Conservation (phyloP, 2,113 vertebrate species). For the Xenopus laevis region DNA sequence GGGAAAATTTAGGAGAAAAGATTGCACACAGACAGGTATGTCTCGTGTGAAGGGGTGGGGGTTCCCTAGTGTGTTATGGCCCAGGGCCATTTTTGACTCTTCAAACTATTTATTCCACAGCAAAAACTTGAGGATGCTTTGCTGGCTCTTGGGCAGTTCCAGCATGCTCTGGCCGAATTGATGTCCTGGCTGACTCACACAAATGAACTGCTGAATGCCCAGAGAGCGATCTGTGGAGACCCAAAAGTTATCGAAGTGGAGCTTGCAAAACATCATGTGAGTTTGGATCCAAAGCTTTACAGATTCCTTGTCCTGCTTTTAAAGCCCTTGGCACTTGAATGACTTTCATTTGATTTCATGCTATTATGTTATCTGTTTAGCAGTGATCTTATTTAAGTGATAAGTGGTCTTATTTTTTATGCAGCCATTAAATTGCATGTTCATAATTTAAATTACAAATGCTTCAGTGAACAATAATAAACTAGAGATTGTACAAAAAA, state of each 20-base stretch:
- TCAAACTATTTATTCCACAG: conserved; percentile 58
- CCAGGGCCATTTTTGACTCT: too few species aligned
- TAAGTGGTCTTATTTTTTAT: too few species aligned
- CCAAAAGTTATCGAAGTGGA: conserved; percentile 97
- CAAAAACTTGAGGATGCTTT: conserved; percentile 93
- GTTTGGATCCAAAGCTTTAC: conserved; percentile 38
- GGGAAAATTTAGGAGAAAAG: conserved; percentile 95
- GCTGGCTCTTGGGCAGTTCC: conserved; percentile 94
- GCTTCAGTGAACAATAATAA: too few species aligned
- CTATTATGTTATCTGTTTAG: too few species aligned
- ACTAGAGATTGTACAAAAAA: too few species aligned
- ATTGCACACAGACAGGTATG: conserved; percentile 91
- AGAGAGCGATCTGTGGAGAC: conserved; percentile 87
- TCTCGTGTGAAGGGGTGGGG: rapidly evolving
- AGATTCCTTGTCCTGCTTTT: too few species aligned
- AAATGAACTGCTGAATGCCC: conserved; percentile 84
- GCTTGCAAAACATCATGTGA: conserved; percentile 92
- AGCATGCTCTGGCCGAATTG: conserved; percentile 91
- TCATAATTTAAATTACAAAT: too few species aligned
- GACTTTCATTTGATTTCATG: too few species aligned
- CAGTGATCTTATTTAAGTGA: too few species aligned
- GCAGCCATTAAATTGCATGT: too few species aligned
- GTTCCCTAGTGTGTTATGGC: too few species aligned
- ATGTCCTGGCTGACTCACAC: conserved; percentile 96
- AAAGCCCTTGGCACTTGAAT: too few species aligned